Conservation (phyloP, 2,888 invertebrate species). For the Drosophila melanosoma region DNA sequence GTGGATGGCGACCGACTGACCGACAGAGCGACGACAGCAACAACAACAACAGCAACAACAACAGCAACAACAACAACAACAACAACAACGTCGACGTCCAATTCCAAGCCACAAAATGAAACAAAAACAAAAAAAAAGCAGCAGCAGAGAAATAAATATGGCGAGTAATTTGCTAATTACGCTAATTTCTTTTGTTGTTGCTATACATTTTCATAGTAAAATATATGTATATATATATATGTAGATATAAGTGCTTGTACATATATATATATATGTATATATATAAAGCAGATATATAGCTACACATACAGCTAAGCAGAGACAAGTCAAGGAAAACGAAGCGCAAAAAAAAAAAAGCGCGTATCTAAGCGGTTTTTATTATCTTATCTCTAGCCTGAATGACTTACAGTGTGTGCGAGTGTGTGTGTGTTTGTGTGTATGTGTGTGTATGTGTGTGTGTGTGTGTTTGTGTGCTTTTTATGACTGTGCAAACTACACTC, state of each 20-base stretch:
- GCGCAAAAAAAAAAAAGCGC: constrained; percentile 67
- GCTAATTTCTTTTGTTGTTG: constrained; percentile 80
- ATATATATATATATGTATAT: constrained; percentile 27
- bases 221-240: constrained; percentile 22
- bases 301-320: constrained; percentile 10
- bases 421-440: constrained; percentile 23
- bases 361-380: constrained; percentile 80
- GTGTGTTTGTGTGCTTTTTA: constrained; percentile 52
- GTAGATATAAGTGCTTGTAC: background rate
- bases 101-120: constrained; percentile 67
- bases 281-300: constrained; percentile 7
- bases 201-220: constrained; percentile 75
- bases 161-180: constrained; percentile 78
- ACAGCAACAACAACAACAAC: background rate
- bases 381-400: constrained; percentile 75
- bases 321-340: constrained; percentile 36
- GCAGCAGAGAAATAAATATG: constrained; percentile 13
- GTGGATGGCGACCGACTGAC: constrained; percentile 53
- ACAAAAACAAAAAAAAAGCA: constrained; percentile 37
- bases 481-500: constrained; percentile 71
- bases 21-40: constrained; percentile 11
- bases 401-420: constrained; percentile 48
- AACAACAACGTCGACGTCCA: constrained; percentile 26
- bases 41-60: background rate
- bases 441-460: constrained; percentile 28